Evolutionary conservation across 2,113 vertebrate species (phyloP).

Genomic region (Onychostruthus taczanowskii): DNA sequence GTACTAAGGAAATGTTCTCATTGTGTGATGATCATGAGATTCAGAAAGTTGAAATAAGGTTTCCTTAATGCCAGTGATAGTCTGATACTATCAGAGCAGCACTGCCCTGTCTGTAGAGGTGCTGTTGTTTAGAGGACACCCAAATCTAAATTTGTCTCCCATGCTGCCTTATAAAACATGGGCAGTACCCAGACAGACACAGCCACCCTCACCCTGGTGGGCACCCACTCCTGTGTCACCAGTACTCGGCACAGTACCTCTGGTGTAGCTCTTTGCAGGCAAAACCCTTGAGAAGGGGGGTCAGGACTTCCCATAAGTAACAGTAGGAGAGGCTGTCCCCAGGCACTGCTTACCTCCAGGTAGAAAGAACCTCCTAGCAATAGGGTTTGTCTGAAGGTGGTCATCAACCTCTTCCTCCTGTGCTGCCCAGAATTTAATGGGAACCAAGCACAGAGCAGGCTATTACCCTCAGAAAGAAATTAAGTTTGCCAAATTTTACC

Average conservation of each 20-base stretch:
- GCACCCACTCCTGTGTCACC: rapidly evolving
- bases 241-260: neutral
- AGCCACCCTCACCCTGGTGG: rapidly evolving
- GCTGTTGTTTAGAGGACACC: neutral
- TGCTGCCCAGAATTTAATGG: neutral
- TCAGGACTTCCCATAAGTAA: neutral
- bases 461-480: neutral
- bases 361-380: neutral
- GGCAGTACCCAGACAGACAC: neutral
- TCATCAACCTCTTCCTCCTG: neutral
- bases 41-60: neutral
- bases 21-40: neutral
- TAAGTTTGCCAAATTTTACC: neutral
- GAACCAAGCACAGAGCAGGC: neutral
- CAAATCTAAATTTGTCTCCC: neutral
- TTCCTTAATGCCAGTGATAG: neutral
- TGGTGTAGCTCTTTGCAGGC: neutral
- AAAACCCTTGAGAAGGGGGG: neutral
- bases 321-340: neutral
- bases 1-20: neutral
- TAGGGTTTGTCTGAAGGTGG: neutral
- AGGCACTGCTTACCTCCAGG: neutral
- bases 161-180: rapidly evolving
- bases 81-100: neutral
- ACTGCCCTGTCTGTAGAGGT: neutral